Base-by-base conservation (phyloP, 2,888 invertebrate species). In the Rotaria socialis region DNA sequence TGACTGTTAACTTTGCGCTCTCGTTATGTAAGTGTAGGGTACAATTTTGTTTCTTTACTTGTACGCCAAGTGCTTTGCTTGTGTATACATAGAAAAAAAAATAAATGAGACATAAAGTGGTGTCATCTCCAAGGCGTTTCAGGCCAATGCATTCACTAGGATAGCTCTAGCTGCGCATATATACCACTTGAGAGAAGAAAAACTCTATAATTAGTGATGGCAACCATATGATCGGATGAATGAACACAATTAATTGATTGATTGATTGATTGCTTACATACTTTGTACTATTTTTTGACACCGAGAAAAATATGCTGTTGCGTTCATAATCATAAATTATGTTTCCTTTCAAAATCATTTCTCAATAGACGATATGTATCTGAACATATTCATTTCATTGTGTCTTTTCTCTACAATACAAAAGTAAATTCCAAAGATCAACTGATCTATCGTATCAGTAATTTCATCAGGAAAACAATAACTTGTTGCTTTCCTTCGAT, bases 231-330 rank as follows among this genome's bases (percentile, higher is more conserved):
- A 67, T 67, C 35, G 67, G 67, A 67, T 67, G 67, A 67, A 67
- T 67, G 67, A 35, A 67, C 67, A 67, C 35, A 67, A 67, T 67
- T 67, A 67, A 67, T 67, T 67, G 35, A 67, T 67, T 67, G 35
- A 67, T 67, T 67, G 67, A 67, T 67, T 67, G 67, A 8, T 67
- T 67, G 16, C 67, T 35, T 67, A 67, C 67, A 67, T 67, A 35
- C 6, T 67, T 19, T 19, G 14, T 35, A 19, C 35, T 5, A 16
- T 35, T 35, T 67, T 67, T 16, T 35, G 67, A 67, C 35, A 67
- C 7, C 16, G 35, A 67, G 67, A 67, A 35, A 35, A 19, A 67
- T 67, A 35, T 67, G 19, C 19, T 67, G 14, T 35, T 27, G 35
- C 35, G 6, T 67, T 14, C 7, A 67, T 41, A 35, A 67, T 67